Conservation (phyloP, 2,797 vertebrate species). For the Pangasius djambal region DNA sequence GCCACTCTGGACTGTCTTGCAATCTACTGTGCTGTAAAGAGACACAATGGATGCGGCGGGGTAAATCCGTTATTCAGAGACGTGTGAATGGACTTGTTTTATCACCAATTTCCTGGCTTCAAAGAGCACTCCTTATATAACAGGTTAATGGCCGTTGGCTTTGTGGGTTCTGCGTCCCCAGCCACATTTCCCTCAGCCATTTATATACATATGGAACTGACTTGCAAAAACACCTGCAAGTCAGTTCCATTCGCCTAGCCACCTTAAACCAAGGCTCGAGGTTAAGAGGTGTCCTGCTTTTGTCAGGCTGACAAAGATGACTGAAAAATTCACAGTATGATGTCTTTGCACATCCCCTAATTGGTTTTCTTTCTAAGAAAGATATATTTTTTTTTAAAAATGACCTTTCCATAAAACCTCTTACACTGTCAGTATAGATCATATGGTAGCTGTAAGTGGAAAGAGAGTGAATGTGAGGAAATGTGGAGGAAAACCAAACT, state of each 20-base stretch:
- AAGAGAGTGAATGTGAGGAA: not conserved
- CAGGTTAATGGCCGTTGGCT: conserved; percentile 33
- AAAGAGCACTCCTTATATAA: conserved; percentile 45
- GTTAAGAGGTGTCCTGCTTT: not conserved
- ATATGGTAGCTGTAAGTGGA: not conserved
- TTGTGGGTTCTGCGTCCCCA: conserved; percentile 13
- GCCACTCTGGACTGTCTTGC: conserved; percentile 7
- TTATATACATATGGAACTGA: not conserved
- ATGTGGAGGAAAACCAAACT: not conserved
- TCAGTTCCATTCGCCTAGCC: not conserved
- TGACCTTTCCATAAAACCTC: not conserved
- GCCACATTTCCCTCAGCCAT: not conserved
- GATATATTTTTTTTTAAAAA: no score
- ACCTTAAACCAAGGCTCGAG: not conserved
- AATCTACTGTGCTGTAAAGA: conserved; percentile 47
- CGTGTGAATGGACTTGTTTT: conserved; percentile 46
- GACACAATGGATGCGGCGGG: conserved; percentile 37
- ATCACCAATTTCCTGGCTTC: conserved; percentile 55
- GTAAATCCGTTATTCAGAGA: conserved; percentile 57
- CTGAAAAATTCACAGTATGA: not conserved
- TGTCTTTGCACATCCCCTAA: not conserved
- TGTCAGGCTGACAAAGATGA: not conserved
- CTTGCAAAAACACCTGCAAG: not conserved
- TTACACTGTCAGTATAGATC: not conserved
- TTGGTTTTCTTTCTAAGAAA: not conserved